A percentile compares a stretch with the other conserved stretches of the same genome.
Evolutionary conservation across 2,113 vertebrate species (phyloP).

Genomic region (Pycnonotus jocosus): DNA sequence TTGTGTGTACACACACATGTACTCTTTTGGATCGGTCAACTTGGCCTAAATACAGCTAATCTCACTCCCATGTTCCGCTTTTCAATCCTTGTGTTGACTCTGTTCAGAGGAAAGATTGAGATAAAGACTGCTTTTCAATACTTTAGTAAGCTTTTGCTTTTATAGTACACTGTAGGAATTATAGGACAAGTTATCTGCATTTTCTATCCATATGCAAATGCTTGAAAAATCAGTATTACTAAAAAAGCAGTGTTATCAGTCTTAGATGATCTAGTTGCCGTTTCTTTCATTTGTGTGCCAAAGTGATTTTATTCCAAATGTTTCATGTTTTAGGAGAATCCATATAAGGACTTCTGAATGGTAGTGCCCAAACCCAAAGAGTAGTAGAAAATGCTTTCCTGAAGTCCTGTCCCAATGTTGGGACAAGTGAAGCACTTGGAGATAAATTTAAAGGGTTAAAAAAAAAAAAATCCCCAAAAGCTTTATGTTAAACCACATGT

Average conservation of each 20-base stretch:
- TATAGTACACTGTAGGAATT: not conserved
- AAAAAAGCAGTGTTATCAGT: not conserved
- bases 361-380: not conserved
- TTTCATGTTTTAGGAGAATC: not conserved
- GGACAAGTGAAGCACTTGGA: not conserved
- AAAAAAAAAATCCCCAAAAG: not conserved
- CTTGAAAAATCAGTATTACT: not conserved
- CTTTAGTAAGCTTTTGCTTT: not conserved
- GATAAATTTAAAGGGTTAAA: not conserved
- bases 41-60: not conserved
- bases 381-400: not conserved
- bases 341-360: not conserved
- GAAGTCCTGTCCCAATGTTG: not conserved
- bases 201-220: not conserved
- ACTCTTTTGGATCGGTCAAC: fast-evolving
- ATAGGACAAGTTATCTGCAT: not conserved
- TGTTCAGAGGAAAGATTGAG: not conserved
- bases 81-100: not conserved
- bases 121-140: not conserved
- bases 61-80: not conserved
- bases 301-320: not conserved
- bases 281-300: not conserved
- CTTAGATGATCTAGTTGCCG: not conserved
- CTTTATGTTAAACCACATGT: not conserved
- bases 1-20: not conserved